Evolutionary conservation across 2,113 vertebrate genomes (phyloP), one percentile per base, ranked within the genome.

Genomic region (Siniperca knerii): DNA sequence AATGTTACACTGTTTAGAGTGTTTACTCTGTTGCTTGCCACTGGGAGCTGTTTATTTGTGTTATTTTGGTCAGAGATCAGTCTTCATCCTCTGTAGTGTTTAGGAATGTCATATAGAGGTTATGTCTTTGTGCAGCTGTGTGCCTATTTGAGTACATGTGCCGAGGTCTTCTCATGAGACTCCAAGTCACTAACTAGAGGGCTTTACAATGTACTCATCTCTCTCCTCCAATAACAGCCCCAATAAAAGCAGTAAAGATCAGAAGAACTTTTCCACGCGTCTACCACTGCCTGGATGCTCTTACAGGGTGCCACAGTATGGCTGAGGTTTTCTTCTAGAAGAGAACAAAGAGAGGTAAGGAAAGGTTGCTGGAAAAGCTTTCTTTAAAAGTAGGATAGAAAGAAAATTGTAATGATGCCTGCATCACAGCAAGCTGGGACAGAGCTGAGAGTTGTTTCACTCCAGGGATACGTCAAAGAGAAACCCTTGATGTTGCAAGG

Each of bases 271-370:
- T 16, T 79, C 8, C 5, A 21, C 16, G 2, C 50, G 74, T 66
- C 29, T 68, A 8, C 40, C 65, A 65, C 37, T 44, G 20, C 76
- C 66, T 44, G 46, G 29, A 69, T 77, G 62, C 62, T 72, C 57
- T 81, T 44, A 69, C 2, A 37, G 6, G 8, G 4, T 54, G 40
- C 29, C 42, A 58, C 54, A 44, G 35, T 16, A 11, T 16, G 2
- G 52, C 42, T 69, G 7, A 57, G 57, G 37, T 66, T 87, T 83
- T 87, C 52, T 75, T 83, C 54, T 40, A 7, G 18, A 13, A 6
- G 0, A 78, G 65, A 89, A 85, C 85, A 89, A 81, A 86, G 75
- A 3, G 7, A 61, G 54, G 52, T 52, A 46, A 20, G 57, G 13
- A 37, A 71, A 54, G 35, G 72, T 69, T 1, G 2, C 23, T 18